Conservation (phyloP, 2,113 vertebrate species). For the Sminthopsis crassicaudata region DNA sequence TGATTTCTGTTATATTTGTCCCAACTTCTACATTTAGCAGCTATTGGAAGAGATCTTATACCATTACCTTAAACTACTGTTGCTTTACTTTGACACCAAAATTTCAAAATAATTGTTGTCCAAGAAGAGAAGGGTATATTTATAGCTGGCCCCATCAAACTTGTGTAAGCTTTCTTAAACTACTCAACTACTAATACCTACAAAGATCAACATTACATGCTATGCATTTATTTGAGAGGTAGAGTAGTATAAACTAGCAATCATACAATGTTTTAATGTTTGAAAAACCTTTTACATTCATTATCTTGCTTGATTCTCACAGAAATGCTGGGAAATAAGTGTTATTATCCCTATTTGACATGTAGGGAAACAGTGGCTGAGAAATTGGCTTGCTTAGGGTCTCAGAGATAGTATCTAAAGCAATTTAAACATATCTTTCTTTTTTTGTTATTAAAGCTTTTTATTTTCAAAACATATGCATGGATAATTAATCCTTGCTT, state of each 20-base stretch:
- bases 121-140: constrained; percentile 37
- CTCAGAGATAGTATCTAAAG: background rate
- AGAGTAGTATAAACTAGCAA: background rate
- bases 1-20: background rate
- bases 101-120: constrained; percentile 42
- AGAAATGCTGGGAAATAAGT: background rate
- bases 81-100: constrained; percentile 31
- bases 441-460: no score
- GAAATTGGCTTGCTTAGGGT: background rate
- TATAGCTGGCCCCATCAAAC: constrained; percentile 15
- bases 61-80: constrained; percentile 54
- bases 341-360: background rate
- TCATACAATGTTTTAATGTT: background rate
- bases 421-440: background rate
- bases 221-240: background rate
- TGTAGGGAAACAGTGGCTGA: background rate
- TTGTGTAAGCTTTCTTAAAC: constrained; percentile 37
- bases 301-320: background rate
- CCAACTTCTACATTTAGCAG: constrained; percentile 13
- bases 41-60: constrained; percentile 11
- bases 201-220: background rate
- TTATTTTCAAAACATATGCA: no score
- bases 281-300: background rate
- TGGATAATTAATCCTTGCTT: no score
- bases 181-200: background rate